These are phyloP conservation scores for Odocoileus virginianus DNA, from an alignment of 2,113 vertebrate species.

Conservation along the genomic window DNA sequence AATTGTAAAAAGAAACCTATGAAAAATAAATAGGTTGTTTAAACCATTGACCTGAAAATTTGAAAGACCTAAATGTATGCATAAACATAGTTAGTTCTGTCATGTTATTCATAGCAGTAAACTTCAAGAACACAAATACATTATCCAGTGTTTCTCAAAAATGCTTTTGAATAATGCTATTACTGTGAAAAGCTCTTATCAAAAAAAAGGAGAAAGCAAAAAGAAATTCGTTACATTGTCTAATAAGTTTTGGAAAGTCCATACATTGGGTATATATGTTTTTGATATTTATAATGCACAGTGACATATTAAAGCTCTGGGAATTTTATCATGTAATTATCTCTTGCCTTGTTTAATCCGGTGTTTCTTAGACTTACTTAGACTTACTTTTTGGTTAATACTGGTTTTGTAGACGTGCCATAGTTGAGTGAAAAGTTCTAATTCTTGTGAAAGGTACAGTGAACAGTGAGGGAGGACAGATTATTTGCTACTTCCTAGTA, in stretches of 20 bases:
- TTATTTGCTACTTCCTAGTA: not conserved
- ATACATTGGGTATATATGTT: not conserved
- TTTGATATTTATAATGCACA: not conserved
- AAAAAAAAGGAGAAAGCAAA: not conserved
- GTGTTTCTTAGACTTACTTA: not conserved
- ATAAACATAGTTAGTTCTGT: not conserved
- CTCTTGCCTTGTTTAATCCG: not conserved
- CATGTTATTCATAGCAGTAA: not conserved
- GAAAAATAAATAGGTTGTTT: not conserved
- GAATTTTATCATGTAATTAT: not conserved
- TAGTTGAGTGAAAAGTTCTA: not conserved
- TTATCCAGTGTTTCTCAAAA: not conserved
- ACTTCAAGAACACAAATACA: not conserved
- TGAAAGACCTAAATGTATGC: not conserved
- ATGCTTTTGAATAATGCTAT: not conserved
- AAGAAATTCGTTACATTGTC: not conserved
- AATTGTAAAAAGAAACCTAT: not conserved
- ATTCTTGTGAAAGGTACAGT: not conserved
- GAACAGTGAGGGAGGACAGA: not conserved
- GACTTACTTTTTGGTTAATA: not conserved
- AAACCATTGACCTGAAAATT: not conserved
- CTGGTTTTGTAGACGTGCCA: not conserved
- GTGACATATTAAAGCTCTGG: not conserved
- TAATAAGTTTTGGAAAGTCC: not conserved
- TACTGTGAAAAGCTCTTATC: not conserved